Conservation (phyloP, 2,113 vertebrate species). For the Gymnorhina tibicen region DNA sequence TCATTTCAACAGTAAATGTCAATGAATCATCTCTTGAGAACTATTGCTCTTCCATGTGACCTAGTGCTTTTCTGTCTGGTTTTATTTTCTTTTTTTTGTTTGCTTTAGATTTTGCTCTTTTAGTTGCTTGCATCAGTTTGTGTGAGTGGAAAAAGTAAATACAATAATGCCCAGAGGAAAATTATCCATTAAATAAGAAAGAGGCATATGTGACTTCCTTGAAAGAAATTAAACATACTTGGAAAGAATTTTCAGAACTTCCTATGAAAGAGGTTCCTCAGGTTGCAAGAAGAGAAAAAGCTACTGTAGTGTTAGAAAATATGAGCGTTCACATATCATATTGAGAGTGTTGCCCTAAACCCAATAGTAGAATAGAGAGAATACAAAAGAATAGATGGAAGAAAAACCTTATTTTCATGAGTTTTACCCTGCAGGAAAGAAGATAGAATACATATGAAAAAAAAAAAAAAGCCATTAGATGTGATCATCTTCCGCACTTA, state of each 20-base stretch:
- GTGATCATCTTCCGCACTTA: not conserved
- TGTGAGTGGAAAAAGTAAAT: not conserved
- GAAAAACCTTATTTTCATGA: not conserved
- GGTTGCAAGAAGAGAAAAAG: not conserved
- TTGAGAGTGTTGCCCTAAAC: not conserved
- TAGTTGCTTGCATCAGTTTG: not conserved
- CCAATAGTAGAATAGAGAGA: not conserved
- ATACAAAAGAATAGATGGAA: not conserved
- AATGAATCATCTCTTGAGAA: not conserved
- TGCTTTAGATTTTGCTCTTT: not conserved
- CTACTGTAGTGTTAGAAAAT: not conserved
- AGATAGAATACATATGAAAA: not conserved
- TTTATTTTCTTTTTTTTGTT: accelerated
- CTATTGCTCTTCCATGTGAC: not conserved
- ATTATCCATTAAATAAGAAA: not conserved
- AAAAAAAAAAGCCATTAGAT: not conserved
- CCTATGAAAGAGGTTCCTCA: not conserved
- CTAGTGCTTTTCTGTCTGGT: not conserved
- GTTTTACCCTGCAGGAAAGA: not conserved
- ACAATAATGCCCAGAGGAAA: not conserved
- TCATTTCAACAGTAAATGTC: not conserved
- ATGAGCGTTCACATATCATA: not conserved
- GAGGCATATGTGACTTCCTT: accelerated
- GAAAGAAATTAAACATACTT: not conserved
- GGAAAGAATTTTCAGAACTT: not conserved